Conservation (phyloP, 2,113 vertebrate genomes). For the Clarias magur region DNA sequence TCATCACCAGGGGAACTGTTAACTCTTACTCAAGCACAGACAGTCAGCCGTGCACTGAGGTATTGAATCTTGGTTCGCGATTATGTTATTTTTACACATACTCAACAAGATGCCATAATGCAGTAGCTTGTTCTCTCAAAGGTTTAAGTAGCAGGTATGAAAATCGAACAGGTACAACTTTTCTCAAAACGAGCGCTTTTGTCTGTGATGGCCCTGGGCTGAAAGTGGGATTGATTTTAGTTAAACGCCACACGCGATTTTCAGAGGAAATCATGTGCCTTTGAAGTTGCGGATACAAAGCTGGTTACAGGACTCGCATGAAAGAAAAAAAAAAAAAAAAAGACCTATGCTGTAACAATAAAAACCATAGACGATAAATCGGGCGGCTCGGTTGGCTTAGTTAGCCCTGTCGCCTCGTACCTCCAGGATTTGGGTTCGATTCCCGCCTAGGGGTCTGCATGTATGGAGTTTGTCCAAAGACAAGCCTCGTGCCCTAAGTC, state of each 20-base stretch:
- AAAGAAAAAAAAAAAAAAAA: not conserved
- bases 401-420: too few relatives aligned
- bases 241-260: constrained; percentile 18
- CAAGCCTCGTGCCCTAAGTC: too few relatives aligned
- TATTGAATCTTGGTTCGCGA: not conserved
- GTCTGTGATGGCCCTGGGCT: constrained; percentile 16
- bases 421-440: too few relatives aligned
- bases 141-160: constrained; percentile 15
- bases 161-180: constrained; percentile 14
- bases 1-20: not conserved
- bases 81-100: constrained; percentile 1
- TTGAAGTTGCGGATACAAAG: not conserved
- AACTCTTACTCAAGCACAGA: not conserved
- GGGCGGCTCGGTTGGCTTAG: too few relatives aligned
- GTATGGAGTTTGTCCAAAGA: too few relatives aligned
- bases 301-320: not conserved
- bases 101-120: not conserved
- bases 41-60: not conserved
- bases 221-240: constrained; percentile 49
- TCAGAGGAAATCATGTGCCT: not conserved
- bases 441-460: too few relatives aligned
- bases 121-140: constrained; percentile 3
- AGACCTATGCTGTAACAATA: not conserved
- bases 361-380: not conserved
- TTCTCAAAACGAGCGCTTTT: constrained; percentile 26